Conservation (phyloP, 2,113 vertebrate genomes). For the Pseudonaja textilis region DNA sequence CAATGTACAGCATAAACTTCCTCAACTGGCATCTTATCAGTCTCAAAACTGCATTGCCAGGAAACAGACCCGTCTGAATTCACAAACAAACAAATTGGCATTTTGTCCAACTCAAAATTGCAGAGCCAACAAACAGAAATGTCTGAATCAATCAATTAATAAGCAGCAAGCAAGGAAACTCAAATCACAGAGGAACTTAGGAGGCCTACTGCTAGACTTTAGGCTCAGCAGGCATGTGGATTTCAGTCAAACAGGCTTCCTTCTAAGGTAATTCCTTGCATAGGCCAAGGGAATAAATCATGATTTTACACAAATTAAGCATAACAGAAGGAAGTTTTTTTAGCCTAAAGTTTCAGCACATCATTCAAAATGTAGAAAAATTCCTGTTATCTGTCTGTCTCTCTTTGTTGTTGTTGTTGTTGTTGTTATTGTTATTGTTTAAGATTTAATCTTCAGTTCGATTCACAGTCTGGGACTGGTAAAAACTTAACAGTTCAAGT, state of each 20-base stretch:
- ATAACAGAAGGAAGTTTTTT: accelerated
- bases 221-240: background rate
- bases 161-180: background rate
- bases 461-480: too few species aligned
- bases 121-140: background rate
- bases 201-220: background rate
- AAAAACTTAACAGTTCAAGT: too few species aligned
- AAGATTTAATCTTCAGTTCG: too few species aligned
- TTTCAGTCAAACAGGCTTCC: background rate
- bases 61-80: background rate
- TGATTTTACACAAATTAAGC: background rate
- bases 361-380: background rate
- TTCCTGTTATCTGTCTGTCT: background rate
- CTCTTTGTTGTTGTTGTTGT: background rate
- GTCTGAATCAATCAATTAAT: background rate
- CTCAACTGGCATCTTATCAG: background rate
- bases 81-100: background rate
- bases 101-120: background rate
- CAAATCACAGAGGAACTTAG: too few species aligned
- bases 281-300: background rate
- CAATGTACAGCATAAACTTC: background rate
- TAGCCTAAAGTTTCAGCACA: background rate
- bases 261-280: background rate
- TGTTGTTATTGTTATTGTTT: background rate
- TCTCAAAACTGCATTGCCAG: background rate